Base-by-base conservation (phyloP, 92 coral and sea anemone genomes). In the Bergia sp. region DNA sequence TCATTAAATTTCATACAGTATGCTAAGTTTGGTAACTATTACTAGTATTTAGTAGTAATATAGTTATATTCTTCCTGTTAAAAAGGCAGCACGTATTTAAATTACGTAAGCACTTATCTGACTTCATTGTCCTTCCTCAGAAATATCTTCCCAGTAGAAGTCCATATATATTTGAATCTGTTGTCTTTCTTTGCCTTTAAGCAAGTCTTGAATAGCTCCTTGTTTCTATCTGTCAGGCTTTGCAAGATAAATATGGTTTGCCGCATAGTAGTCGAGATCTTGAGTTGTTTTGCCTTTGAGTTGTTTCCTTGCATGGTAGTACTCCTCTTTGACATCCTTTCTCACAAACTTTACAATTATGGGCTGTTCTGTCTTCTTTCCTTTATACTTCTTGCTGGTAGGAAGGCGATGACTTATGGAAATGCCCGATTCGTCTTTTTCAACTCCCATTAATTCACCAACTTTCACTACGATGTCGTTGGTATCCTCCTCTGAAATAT, bases 201-300 rank as follows among this genome's bases (percentile, higher is more conserved):
- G 73, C 90, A 85, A 37, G 37, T 82, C 65, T 81, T 79, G 90
- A 78, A 90, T 12, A 90, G 85, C 71, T 78, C 53, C 83, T 86
- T 90, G 78, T 86, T 86, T 77, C 82, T 86, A 65, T 90, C 77
- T 20, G 90, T 90, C 82, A 90, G 82, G 75, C 90, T 90, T 73
- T 90, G 69, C 71, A 58, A 78, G 72, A 47, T 84, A 89, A 39
- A 89, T 89, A 73, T 58, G 55, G 85, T 89, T 89, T 20, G 76
- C 87, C 82, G 39, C 82, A 53, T 66, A 82, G 37, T 84, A 75
- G 23, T 88, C 88, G 58, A 89, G 83, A 49, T 83, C 91, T 67
- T 18, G 45, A 72, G 91, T 89, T 72, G 92, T 85, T 61, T 85
- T 67, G 20, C 40, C 38, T 79, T 88, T 88, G 58, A 88, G 86